Conservation (phyloP, 1,140 invertebrate species). For the Drosophila triauraria region DNA sequence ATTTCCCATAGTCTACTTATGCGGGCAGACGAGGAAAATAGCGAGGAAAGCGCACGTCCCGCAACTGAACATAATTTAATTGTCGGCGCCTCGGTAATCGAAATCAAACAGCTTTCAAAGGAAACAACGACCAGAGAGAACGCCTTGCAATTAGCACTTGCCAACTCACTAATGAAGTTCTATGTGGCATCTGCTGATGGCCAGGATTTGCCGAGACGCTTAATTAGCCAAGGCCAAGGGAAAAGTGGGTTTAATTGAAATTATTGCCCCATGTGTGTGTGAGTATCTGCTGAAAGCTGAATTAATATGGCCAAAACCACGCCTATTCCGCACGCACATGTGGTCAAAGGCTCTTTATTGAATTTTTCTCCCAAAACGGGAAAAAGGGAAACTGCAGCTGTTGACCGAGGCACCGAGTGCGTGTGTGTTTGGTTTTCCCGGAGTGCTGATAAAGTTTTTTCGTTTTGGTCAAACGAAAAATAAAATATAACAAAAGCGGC, state of each 20-base stretch:
- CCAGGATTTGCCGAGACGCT: constrained; percentile 49
- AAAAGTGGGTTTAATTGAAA: constrained; percentile 67
- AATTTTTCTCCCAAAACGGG: constrained; percentile 49
- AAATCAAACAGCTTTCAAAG: constrained; percentile 34
- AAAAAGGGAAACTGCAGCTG: constrained; percentile 51
- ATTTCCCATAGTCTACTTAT: constrained; percentile 58
- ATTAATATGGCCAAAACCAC: constrained; percentile 66
- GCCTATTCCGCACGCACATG: constrained; percentile 12
- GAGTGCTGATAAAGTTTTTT: constrained; percentile 34
- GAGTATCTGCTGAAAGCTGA: constrained; percentile 28
- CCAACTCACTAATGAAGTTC: constrained; percentile 36
- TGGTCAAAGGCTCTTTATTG: constrained; percentile 69
- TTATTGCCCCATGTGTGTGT: constrained; percentile 34
- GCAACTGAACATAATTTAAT: constrained; percentile 66
- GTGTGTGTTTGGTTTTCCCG: constrained; percentile 18
- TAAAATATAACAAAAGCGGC: constrained; percentile 58
- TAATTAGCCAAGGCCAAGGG: constrained; percentile 62
- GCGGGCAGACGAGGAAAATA: constrained; percentile 18
- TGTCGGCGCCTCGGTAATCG: constrained; percentile 53
- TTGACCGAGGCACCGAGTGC: constrained; percentile 35
- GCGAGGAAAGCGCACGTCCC: constrained; percentile 23
- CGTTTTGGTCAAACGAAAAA: background rate
- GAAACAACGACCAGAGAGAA: constrained; percentile 1
- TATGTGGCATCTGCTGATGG: background rate
- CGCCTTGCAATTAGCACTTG: constrained; percentile 59